phyloP scores from a whole-genome alignment of 1,140 invertebrate genomes.

The Brachionus rotundiformis region DNA sequence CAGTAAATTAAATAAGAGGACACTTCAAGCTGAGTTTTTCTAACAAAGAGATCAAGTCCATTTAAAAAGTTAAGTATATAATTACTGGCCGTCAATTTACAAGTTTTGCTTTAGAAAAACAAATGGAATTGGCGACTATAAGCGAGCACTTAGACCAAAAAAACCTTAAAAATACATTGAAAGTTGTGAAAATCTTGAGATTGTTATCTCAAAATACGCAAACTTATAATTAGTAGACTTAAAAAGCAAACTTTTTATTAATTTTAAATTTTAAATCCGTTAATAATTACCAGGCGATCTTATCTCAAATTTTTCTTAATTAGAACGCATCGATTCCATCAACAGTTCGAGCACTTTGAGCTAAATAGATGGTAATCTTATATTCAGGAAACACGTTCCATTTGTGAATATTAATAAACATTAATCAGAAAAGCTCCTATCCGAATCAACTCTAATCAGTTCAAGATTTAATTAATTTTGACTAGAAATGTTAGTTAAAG shows the following conservation, averaged over 20 bases:
- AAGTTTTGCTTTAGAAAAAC: conserved; percentile 22
- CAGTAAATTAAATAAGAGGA: background rate
- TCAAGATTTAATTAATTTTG: background rate
- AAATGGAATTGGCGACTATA: conserved; percentile 2
- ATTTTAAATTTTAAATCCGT: conserved; percentile 11
- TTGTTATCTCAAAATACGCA: conserved; percentile 15
- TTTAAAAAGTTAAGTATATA: conserved; percentile 8
- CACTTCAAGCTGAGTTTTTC: conserved; percentile 10
- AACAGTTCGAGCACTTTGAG: background rate
- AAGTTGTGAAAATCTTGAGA: conserved; percentile 43
- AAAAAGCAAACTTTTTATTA: conserved; percentile 2
- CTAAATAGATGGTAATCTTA: background rate
- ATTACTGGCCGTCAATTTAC: conserved; percentile 30
- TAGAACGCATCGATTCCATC: background rate
- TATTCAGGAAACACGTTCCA: background rate
- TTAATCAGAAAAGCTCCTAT: background rate
- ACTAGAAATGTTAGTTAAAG: background rate
- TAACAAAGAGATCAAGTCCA: conserved; percentile 23
- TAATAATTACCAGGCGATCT: background rate
- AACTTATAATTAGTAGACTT: background rate
- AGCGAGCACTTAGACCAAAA: background rate
- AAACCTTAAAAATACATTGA: conserved; percentile 15
- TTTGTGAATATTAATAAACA: background rate
- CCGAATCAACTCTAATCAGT: background rate
- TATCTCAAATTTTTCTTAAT: background rate